phyloP scores from a whole-genome alignment of 2,888 invertebrate genomes.

The Phaedon cochleariae region DNA sequence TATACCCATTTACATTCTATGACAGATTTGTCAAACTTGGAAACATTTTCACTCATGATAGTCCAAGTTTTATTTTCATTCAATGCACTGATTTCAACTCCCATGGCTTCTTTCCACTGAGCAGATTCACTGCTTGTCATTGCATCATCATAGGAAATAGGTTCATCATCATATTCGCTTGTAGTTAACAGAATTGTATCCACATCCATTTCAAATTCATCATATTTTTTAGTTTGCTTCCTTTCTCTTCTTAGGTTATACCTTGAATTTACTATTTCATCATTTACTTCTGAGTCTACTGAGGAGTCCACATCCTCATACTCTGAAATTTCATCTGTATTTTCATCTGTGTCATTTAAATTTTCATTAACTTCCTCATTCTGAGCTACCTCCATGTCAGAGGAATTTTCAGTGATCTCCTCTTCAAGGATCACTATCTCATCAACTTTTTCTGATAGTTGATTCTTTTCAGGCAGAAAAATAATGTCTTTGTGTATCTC shows the following conservation, averaged over 20 bases:
- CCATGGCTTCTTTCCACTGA: conserved; percentile 28
- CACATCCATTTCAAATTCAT: no score
- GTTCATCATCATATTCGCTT: conserved; percentile 13
- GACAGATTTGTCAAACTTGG: conserved; percentile 8
- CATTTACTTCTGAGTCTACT: no score
- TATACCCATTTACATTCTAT: conserved; percentile 31
- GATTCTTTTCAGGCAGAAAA: conserved; percentile 24
- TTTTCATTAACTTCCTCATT: no score
- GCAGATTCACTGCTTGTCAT: conserved; percentile 20
- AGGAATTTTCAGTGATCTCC: conserved; percentile 2
- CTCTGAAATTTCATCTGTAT: no score
- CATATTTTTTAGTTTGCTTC: no score
- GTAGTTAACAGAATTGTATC: no score
- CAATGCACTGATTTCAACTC: conserved; percentile 27
- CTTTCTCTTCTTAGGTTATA: no score
- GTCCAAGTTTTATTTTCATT: conserved; percentile 32
- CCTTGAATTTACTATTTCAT: no score
- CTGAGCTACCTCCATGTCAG: neutral
- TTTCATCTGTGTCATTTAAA: no score
- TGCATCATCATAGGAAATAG: conserved; percentile 27
- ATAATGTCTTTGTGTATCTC: conserved; percentile 33
- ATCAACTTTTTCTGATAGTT: neutral
- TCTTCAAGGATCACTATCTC: neutral
- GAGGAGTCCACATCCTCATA: no score
- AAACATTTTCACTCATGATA: conserved; percentile 1